A percentile compares a stretch with the other conserved stretches of the same genome.
Evolutionary conservation across 2,888 invertebrate genomes (phyloP).

Genomic region (Escarpia spicata): DNA sequence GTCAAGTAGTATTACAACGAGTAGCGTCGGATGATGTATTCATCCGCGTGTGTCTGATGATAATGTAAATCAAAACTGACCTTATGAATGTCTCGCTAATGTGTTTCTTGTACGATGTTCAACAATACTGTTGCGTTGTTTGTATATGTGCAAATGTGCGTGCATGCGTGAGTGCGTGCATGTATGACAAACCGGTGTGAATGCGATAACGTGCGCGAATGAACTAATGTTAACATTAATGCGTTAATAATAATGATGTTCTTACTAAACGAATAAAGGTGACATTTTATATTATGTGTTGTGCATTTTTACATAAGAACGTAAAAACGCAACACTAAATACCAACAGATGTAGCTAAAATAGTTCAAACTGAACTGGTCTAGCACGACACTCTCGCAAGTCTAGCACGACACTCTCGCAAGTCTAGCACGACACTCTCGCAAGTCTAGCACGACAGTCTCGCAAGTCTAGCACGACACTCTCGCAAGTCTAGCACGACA

Average conservation of each 20-base stretch:
- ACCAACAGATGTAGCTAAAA: too few species aligned
- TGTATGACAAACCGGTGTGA: background rate
- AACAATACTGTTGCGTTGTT: background rate
- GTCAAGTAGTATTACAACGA: background rate
- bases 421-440: too few species aligned
- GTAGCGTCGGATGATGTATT: background rate
- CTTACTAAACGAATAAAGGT: background rate
- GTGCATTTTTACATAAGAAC: background rate
- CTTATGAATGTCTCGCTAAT: background rate
- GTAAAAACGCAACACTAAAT: too few species aligned
- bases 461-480: too few species aligned
- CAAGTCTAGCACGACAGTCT: too few species aligned
- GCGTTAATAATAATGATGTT: background rate
- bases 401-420: too few species aligned
- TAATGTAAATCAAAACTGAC: background rate
- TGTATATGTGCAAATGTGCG: background rate
- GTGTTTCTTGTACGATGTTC: background rate
- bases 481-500: too few species aligned
- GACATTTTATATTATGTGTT: background rate
- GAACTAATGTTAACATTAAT: background rate
- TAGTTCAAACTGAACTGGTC: too few species aligned
- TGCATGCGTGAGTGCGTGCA: background rate
- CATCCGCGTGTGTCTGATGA: background rate
- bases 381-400: too few species aligned
- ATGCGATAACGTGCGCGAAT: background rate